Percentiles rank a stretch among this genome's conserved stretches.
These are phyloP conservation scores for Amazonetta brasiliensis DNA, from an alignment of 2,797 vertebrate genomes.

Conservation along the genomic window DNA sequence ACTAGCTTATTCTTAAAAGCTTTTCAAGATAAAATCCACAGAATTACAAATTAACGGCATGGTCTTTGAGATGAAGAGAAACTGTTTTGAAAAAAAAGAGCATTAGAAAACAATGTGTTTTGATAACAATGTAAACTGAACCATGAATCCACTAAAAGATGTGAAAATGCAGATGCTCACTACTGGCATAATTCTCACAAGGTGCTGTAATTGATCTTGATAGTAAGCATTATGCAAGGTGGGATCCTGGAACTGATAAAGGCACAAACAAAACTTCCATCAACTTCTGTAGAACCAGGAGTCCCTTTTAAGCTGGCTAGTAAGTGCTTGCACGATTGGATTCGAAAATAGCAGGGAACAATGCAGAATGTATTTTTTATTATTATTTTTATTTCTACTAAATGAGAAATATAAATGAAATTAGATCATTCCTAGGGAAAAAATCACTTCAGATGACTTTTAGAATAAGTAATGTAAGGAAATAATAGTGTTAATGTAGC, in stretches of 20 bases:
- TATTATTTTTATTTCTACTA: slow-evolving; percentile 57
- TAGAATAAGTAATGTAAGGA: slow-evolving; percentile 4
- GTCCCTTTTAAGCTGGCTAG: background rate
- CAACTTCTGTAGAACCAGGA: background rate
- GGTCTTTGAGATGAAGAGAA: background rate
- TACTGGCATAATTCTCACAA: background rate
- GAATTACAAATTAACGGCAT: background rate
- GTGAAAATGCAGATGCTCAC: slow-evolving; percentile 40
- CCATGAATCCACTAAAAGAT: slow-evolving; percentile 25
- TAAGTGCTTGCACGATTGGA: background rate
- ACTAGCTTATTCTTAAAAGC: slow-evolving; percentile 61
- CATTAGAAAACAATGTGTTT: background rate
- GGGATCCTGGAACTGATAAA: background rate
- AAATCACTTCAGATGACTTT: slow-evolving; percentile 15
- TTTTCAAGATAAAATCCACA: background rate
- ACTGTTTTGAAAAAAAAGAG: background rate
- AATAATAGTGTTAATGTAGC: slow-evolving; percentile 16
- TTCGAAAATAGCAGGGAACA: slow-evolving; percentile 54
- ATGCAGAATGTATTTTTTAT: slow-evolving; percentile 59
- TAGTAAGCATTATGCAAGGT: background rate
- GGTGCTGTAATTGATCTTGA: slow-evolving; percentile 18
- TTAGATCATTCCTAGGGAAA: slow-evolving; percentile 23
- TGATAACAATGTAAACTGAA: slow-evolving; percentile 56
- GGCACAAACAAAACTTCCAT: background rate
- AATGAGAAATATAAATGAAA: slow-evolving; percentile 48